phyloP scores from a whole-genome alignment of 2,888 invertebrate genomes.

The Cryptophagus acutangulus region DNA sequence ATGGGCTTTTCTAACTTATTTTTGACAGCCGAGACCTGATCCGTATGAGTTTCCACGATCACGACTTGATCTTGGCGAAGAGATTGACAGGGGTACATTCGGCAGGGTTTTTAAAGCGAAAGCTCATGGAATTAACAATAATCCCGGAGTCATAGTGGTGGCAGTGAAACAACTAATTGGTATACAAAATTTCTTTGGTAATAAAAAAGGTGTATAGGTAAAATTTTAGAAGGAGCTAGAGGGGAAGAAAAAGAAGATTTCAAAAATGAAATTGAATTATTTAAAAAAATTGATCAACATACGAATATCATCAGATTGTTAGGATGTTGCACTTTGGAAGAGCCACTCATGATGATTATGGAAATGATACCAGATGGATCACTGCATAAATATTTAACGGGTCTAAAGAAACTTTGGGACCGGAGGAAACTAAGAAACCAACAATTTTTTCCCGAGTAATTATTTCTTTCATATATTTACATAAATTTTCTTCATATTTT shows the following conservation, averaged over 20 bases:
- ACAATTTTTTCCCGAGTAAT: slow-evolving; percentile 34
- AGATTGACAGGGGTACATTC: slow-evolving; percentile 72
- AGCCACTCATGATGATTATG: slow-evolving; percentile 69
- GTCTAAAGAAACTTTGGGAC: slow-evolving; percentile 46
- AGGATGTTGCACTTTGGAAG: slow-evolving; percentile 66
- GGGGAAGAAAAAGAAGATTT: slow-evolving; percentile 65
- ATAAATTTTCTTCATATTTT: background rate
- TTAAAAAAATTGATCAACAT: slow-evolving; percentile 75
- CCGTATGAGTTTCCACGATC: slow-evolving; percentile 39
- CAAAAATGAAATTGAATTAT: slow-evolving; percentile 69
- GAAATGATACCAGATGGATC: slow-evolving; percentile 78
- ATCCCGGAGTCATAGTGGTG: slow-evolving; percentile 54
- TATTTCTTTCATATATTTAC: background rate
- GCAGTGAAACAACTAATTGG: slow-evolving; percentile 73
- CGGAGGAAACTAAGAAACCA: slow-evolving; percentile 17
- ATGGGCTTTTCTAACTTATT: too few relatives aligned
- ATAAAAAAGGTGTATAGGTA: background rate
- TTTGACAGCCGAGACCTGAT: too few relatives aligned
- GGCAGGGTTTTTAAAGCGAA: slow-evolving; percentile 67
- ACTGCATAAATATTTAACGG: slow-evolving; percentile 58
- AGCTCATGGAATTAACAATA: slow-evolving; percentile 51
- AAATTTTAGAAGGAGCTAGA: slow-evolving; percentile 48
- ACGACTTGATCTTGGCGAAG: slow-evolving; percentile 31
- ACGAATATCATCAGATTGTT: slow-evolving; percentile 69
- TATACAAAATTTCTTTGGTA: slow-evolving; percentile 32